These are phyloP conservation scores for Crypturellus undulatus DNA, from an alignment of 2,113 vertebrate species.

Conservation along the genomic window DNA sequence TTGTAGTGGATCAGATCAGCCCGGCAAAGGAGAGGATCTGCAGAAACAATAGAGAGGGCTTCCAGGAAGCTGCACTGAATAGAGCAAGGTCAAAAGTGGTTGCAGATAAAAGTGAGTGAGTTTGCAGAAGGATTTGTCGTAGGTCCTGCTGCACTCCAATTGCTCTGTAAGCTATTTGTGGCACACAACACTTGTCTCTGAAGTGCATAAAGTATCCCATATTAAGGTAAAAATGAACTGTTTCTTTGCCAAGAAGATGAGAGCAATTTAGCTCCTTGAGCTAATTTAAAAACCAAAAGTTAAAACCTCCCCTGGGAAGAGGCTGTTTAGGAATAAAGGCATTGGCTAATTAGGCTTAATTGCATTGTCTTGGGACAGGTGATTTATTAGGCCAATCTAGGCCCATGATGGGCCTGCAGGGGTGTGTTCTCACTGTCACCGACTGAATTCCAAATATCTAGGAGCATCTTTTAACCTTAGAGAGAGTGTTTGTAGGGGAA, in stretches of 20 bases:
- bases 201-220: not conserved
- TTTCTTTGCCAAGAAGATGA: conserved; percentile 61
- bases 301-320: conserved; percentile 71
- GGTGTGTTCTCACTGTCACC: conserved; percentile 40
- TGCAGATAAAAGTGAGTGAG: rapidly evolving
- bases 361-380: conserved; percentile 75
- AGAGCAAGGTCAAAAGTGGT: not conserved
- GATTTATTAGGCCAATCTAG: conserved; percentile 75
- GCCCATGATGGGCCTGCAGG: conserved; percentile 65
- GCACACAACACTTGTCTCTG: rapidly evolving
- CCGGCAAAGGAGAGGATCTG: not conserved
- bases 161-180: not conserved
- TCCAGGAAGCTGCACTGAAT: not conserved
- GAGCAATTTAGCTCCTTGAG: conserved; percentile 67
- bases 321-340: conserved; percentile 72
- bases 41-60: rapidly evolving
- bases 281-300: conserved; percentile 75
- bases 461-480: conserved; percentile 53
- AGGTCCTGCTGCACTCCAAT: not conserved
- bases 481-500: not conserved
- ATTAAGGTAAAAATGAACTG: conserved; percentile 7
- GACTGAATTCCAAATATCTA: conserved; percentile 67
- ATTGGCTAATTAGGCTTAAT: conserved; percentile 76
- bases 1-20: not conserved
- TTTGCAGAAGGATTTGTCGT: not conserved